Evolutionary conservation across 2,113 vertebrate species (phyloP), one percentile per base, ranked within the genome.

Genomic region (Zosterops hypoxanthus): DNA sequence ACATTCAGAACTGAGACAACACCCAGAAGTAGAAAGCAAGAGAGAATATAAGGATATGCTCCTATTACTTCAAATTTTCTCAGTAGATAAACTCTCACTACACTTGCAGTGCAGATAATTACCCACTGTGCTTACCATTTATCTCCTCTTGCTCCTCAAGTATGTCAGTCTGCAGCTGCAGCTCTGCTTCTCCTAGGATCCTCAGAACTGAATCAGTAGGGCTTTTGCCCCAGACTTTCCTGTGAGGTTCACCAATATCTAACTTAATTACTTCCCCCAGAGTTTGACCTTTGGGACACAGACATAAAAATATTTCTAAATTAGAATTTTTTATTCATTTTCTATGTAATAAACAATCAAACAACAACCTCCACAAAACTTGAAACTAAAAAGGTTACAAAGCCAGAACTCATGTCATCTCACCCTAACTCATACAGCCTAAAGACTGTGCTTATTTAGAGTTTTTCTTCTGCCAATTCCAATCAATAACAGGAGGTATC

Each of bases 121-220:
- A 72, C 16, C 42, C 56, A 12, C 80, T 91, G n/a, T 70, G 9
- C 97, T 98, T 92, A 98, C 98, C 98, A 73, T 66, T 96, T 76
- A 59, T 79, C 85, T 94, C 44, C 63, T 96, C 94, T 86, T 92
- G 75, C 5, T 96, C 97, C 88, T 98, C 98, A n/a, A 99, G 94
- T 29, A 98, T 83, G 93, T 98, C 98, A 1, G 98, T 99, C 85
- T 99, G 98, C 39, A 98, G 97, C 93, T 99, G 99, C 77, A 99
- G 98, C 81, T 99, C 98, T 39, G 98, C 99, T 97, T 99, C 98
- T 90, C 98, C 98, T 15, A 99, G 98, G 55, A 99, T 96, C 91
- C 97, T 98, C 50, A 99, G 90, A 90, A 99, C 98, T 50, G 98
- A 98, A 64, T 98, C 97, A 71, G 98, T 98, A 31, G 98, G 98